Base-by-base conservation (phyloP, 1,140 invertebrate species). In the Papilio polyxenes region DNA sequence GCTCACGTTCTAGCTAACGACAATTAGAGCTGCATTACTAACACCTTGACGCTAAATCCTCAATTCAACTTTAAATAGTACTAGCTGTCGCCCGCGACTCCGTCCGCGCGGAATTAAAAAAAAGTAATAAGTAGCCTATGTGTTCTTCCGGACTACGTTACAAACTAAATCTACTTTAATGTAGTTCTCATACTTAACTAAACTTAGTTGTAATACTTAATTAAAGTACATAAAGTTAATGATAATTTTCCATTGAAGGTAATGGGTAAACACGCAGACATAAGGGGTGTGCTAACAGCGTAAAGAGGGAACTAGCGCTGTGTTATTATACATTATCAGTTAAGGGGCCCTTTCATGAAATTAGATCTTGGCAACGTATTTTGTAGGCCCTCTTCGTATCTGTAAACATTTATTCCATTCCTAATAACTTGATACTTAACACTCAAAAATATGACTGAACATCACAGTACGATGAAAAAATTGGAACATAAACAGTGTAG, bases 11-110 rank as follows among this genome's bases (percentile, higher is more conserved):
- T 20, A 23, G 59, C 59, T 62, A 62, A 62, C 59, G 59, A 62
- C 59, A 62, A 62, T 62, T 62, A 62, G n/a, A 62, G 20, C n/a
- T 62, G 59, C n/a, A 62, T 62, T 62, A 62, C n/a, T 20, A 62
- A 62, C 23, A 62, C 59, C 59, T 20, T 23, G n/a, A 62, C 59
- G 59, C n/a, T 23, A 59, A 59, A 17, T 20, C n/a, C 17, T 59
- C 56, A 17, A 59, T 20, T 59, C 17, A 20, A 59, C 59, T 23
- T 62, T 23, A 62, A 62, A 3, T n/a, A 13, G 15, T n/a, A 20
- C 59, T 62, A 31, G 23, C 23, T 31, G 23, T 31, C 23, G 23
- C 23, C 23, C 23, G 23, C 23, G 23, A 31, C 23, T 31, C 23
- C 23, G 23, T 31, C 23, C 23, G 23, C 23, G 23, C 23, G 23